Conservation (phyloP, 2,113 vertebrate genomes). For the Seriola aureovittata region DNA sequence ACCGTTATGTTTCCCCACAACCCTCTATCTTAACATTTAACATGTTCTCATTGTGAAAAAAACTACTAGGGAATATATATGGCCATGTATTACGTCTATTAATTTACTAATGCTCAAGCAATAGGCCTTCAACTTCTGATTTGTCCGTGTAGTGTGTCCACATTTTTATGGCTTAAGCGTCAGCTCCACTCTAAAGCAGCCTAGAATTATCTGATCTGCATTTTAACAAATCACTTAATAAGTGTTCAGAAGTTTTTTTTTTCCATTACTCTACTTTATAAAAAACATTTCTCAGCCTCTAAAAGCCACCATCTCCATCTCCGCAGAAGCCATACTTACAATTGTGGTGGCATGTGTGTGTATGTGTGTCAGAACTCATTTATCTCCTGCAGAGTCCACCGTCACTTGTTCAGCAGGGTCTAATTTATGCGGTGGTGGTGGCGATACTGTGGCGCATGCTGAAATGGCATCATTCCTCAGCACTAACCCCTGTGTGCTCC, state of each 20-base stretch:
- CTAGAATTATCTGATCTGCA: conserved; percentile 25
- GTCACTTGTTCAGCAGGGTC: conserved; percentile 69
- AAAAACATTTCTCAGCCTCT: conserved; percentile 47
- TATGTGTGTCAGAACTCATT: conserved; percentile 67
- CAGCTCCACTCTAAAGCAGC: conserved; percentile 14
- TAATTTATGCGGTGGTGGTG: conserved; percentile 82
- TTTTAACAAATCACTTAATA: conserved; percentile 43
- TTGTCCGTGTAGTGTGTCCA: conserved; percentile 16
- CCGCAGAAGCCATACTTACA: conserved; percentile 67
- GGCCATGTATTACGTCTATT: conserved; percentile 43
- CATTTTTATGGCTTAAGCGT: conserved; percentile 2
- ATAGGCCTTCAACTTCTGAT: conserved; percentile 16
- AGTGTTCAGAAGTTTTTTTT: conserved; percentile 53
- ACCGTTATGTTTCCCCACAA: neutral
- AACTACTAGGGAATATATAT: conserved; percentile 27
- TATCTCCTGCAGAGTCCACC: conserved; percentile 73
- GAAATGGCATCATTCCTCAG: conserved; percentile 83
- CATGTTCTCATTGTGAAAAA: conserved; percentile 9
- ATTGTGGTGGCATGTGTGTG: conserved; percentile 24
- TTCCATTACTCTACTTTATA: conserved; percentile 14
- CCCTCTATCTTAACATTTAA: conserved; percentile 23
- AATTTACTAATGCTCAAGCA: conserved; percentile 30
- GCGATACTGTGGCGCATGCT: conserved; percentile 71
- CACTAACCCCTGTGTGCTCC: conserved; percentile 69
- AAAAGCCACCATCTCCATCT: conserved; percentile 32